These are phyloP conservation scores for Alectoris magna DNA, from an alignment of 2,797 vertebrate genomes.

Conservation along the genomic window DNA sequence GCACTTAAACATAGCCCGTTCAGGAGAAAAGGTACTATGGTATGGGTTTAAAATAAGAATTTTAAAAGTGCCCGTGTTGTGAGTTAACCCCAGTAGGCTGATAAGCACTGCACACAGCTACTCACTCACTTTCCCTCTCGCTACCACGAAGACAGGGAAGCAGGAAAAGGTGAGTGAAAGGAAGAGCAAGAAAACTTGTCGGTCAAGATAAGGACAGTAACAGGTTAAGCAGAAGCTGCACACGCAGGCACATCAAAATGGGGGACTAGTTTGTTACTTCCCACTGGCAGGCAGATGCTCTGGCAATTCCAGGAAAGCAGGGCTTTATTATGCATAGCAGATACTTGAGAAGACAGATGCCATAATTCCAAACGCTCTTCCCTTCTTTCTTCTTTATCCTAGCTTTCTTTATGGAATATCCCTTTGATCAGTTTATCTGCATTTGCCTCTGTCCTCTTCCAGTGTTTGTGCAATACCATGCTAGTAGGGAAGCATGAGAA, in stretches of 20 bases:
- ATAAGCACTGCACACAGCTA: not conserved
- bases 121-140: not conserved
- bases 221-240: not conserved
- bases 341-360: not conserved
- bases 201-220: not conserved
- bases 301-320: not conserved
- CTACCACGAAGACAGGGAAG: not conserved
- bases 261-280: not conserved
- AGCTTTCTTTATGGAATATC: not conserved
- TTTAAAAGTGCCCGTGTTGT: not conserved
- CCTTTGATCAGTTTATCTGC: not conserved
- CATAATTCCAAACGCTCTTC: not conserved
- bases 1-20: not conserved
- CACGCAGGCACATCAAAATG: not conserved
- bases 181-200: not conserved
- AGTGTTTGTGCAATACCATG: too few relatives aligned
- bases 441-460: not conserved
- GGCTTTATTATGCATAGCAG: not conserved
- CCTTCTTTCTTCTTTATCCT: not conserved
- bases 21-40: not conserved
- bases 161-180: not conserved
- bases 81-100: not conserved
- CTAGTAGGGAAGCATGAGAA: not conserved
- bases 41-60: not conserved
- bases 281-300: not conserved